These are phyloP conservation scores for Lutraria rhynchaena DNA, from an alignment of 1,140 invertebrate genomes.

Conservation along the genomic window DNA sequence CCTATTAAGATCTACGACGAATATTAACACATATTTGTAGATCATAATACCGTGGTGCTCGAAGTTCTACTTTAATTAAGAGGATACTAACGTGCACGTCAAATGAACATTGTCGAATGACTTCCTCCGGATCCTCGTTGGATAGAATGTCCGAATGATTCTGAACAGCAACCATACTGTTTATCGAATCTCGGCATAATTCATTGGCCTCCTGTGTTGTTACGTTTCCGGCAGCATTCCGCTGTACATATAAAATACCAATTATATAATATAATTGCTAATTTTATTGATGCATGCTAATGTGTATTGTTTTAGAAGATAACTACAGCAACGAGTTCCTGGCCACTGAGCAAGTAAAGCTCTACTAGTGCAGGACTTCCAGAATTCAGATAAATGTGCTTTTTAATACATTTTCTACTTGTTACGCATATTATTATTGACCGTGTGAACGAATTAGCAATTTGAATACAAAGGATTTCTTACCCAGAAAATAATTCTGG, in stretches of 20 bases:
- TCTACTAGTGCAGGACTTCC: too few relatives aligned
- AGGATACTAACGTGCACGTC: not conserved
- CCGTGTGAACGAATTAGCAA: too few relatives aligned
- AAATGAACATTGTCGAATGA: not conserved
- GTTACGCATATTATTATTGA: too few relatives aligned
- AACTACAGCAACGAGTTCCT: too few relatives aligned
- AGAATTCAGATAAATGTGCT: too few relatives aligned
- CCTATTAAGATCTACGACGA: not conserved
- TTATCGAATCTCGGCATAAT: not conserved
- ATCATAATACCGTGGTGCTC: not conserved
- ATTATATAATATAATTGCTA: too few relatives aligned
- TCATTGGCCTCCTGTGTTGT: not conserved
- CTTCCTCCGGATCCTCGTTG: slow-evolving; percentile 4
- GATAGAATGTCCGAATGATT: not conserved
- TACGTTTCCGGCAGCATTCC: not conserved
- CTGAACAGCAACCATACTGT: not conserved
- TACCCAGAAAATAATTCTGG: too few relatives aligned
- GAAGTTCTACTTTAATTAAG: not conserved
- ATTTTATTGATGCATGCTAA: too few relatives aligned
- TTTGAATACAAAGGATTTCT: too few relatives aligned
- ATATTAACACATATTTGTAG: not conserved
- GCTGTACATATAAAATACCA: not conserved
- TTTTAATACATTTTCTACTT: too few relatives aligned
- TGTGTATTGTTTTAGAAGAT: too few relatives aligned
- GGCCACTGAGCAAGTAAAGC: too few relatives aligned